These are phyloP conservation scores for Darevskia nairensis DNA, from an alignment of 2,797 vertebrate species.

Conservation along the genomic window DNA sequence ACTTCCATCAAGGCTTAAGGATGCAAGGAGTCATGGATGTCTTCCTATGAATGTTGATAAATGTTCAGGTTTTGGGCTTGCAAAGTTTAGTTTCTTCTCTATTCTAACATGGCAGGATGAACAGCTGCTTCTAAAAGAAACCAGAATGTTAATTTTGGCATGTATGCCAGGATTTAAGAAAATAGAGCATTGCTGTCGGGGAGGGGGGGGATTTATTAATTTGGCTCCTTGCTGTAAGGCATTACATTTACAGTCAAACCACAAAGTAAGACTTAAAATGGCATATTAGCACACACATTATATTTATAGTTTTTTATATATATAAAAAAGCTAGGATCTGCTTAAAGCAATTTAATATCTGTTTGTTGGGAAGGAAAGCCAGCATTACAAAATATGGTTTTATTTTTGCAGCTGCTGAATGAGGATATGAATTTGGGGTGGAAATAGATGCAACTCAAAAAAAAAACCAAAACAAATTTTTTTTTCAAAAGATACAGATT, in stretches of 20 bases:
- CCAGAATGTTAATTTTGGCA: constrained; percentile 78
- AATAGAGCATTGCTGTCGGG: constrained; percentile 61
- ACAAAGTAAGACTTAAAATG: constrained; percentile 74
- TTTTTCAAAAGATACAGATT: constrained; percentile 46
- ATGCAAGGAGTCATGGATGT: too few relatives aligned
- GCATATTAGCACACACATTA: constrained; percentile 73
- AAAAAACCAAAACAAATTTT: constrained; percentile 41
- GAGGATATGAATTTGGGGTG: constrained; percentile 32
- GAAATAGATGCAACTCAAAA: constrained; percentile 26
- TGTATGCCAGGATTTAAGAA: constrained; percentile 68
- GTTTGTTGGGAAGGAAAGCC: constrained; percentile 59
- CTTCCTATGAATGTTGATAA: constrained; percentile 10
- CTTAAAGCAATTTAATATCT: constrained; percentile 71
- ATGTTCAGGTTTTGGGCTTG: constrained; percentile 52
- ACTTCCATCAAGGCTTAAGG: neutral
- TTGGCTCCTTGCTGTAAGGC: constrained; percentile 72
- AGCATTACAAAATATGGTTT: constrained; percentile 57
- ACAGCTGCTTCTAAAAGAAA: constrained; percentile 73
- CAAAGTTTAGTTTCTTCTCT: constrained; percentile 56
- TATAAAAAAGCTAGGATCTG: constrained; percentile 61
- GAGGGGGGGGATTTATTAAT: constrained; percentile 71
- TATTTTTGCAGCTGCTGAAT: constrained; percentile 58
- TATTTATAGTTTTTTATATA: constrained; percentile 68
- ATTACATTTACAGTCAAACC: constrained; percentile 76
- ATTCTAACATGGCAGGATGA: constrained; percentile 60